Base-by-base conservation (phyloP, 2,797 vertebrate species). In the Sebastiscus tertius region DNA sequence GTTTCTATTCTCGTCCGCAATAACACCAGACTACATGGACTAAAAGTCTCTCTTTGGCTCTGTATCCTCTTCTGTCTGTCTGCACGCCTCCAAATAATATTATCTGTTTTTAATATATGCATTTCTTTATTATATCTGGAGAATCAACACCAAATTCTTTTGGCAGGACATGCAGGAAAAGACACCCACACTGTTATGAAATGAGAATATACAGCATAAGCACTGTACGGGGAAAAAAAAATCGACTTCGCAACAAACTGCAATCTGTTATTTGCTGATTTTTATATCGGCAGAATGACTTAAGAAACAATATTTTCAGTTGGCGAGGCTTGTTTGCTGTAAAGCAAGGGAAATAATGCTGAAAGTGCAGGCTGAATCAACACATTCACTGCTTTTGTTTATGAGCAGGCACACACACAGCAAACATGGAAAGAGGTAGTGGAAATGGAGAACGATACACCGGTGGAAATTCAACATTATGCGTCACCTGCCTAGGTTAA, bases 1-100 rank as follows among this genome's bases (percentile, higher is more conserved):
- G 24, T 81, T 82, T 85, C 72, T 77, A 75, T 85, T 89, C 72
- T 86, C 72, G 12, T 78, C 72, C 77, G 65, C 59, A 56, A 55
- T 81, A 69, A 66, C 81, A 81, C 64, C 67, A 68, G 22, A 26
- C 24, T 69, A 33, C 27, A 65, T 52, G 33, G 60, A 64, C 49
- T 61, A 54, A 79, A 77, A 79, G 68, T 83, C 60, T 79, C 16
- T 69, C 20, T 34, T 52, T 72, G 22, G 49, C 80, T 80, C 29
- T 2, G 2, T 54, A 26, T 70, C 59, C 26, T 64, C 26, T 20
- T 26, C 27, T 42, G 52, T 70, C 46, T 65, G 70, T 80, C 77
- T 81, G 64, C 60, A 64, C 3, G 10, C 60, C 69, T 81, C n/a
- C 61, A 29, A 69, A 82, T 68, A 46, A 58, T 36, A 27, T 56